Base-by-base conservation (phyloP, 1,140 invertebrate genomes). In the Drosophila tristis region DNA sequence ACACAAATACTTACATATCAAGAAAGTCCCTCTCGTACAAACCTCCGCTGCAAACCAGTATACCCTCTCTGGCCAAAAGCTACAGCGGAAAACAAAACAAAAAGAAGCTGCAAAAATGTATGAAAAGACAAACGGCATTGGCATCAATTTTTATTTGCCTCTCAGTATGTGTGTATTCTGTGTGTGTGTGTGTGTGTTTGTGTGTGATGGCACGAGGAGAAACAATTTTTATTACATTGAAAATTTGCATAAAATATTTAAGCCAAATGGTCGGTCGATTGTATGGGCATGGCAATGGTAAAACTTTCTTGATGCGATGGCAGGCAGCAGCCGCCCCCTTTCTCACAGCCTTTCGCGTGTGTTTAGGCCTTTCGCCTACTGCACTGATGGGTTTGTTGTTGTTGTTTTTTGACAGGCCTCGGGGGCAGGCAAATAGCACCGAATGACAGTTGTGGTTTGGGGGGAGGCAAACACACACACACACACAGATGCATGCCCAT, bases 201-300 rank as follows among this genome's bases (percentile, higher is more conserved):
- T 68, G 48, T 76, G 53, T 66, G 55, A 57, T 48, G 64, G 65
- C 65, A 78, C 50, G 80, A 39, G 51, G 35, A 68, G 50, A 68
- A 85, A 76, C 54, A 90, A 90, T 75, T 90, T 90, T 86, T 90
- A 90, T 90, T 90, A 79, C 78, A 86, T 82, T 90, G 86, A 90
- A 90, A 90, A 90, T 90, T 90, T 90, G 86, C 86, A 90, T 90
- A 90, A 86, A 90, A 90, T 90, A 90, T 90, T 90, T 87, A 90
- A 81, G 86, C 70, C 84, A 87, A 87, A 89, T 78, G 74, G 75
- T 78, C 73, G 72, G 68, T 87, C 82, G 82, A 58, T 78, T 47
- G 66, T 50, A 70, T 55, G 76, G 55, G 26, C 60, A 20, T 51
- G 63, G 43, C 68, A 60, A 47, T 58, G 55, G 44, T 29, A 54